A percentile compares a stretch with the other conserved stretches of the same genome.
Evolutionary conservation across 2,797 vertebrate genomes (phyloP).

Genomic region (Choloepus didactylus): DNA sequence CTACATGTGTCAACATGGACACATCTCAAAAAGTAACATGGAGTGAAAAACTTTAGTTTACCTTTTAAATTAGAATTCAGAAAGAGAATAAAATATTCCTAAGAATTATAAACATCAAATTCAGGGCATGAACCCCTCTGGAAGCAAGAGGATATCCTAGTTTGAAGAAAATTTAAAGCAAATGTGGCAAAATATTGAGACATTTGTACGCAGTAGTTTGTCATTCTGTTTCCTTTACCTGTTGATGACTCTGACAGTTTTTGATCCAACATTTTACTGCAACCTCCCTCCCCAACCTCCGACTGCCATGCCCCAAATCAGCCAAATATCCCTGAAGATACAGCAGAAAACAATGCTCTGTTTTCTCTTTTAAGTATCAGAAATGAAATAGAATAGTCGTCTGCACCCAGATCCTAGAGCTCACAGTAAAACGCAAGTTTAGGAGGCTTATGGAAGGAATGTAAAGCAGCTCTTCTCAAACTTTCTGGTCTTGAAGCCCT

Average conservation of each 20-base stretch:
- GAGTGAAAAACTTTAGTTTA: background rate
- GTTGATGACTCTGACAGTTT: background rate
- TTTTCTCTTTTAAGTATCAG: background rate
- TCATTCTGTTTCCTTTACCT: background rate
- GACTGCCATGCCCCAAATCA: background rate
- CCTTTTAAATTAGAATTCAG: background rate
- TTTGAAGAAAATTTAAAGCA: background rate
- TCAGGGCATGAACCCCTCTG: background rate
- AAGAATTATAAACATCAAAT: background rate
- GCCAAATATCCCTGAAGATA: background rate
- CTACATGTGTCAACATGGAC: background rate
- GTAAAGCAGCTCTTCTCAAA: background rate
- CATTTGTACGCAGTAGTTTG: background rate
- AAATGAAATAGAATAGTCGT: background rate
- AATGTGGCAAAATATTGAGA: background rate
- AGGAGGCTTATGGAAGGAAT: background rate
- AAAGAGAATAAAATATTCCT: background rate
- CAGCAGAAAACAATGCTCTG: background rate
- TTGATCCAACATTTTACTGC: background rate
- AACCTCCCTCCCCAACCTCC: background rate
- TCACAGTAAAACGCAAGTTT: background rate
- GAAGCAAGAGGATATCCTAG: background rate
- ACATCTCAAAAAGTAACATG: background rate
- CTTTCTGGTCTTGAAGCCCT: background rate
- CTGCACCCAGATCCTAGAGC: background rate